Evolutionary conservation across 2,797 vertebrate genomes (phyloP), one percentile per base, ranked within the genome.

Genomic region (Coilia nasus): DNA sequence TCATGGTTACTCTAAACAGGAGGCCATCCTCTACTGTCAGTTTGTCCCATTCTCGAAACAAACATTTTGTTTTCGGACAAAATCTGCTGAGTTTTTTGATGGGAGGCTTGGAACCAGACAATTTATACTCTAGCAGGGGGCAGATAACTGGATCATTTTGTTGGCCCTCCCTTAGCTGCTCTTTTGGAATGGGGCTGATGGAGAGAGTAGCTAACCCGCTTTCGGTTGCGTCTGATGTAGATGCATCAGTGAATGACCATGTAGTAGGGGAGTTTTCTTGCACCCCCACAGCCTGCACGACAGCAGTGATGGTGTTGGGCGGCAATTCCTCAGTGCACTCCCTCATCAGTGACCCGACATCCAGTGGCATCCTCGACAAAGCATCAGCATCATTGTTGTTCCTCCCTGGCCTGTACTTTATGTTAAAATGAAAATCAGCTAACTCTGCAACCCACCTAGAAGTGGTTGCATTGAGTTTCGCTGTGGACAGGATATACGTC

Each of bases 351-450:
- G 47, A 17, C 60, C 82, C 83, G 0, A 60, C 59, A 28, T 90
- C 54, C 0, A 87, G 9, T 0, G 64, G 87, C 84, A 87, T 86
- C 54, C 87, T 83, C 0, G 82, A 88, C 2, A 88, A 31, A 50
- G 35, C 50, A 41, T 88, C 85, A 0, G 85, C 82, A 21, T 89
- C 85, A 71, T 7, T 19, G 2, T 90, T 88, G 1, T 82, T 81
- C 0, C 12, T 88, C 0, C 86, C 82, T 9, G 83, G 83, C 12
- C 75, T 80, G 25, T 88, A 87, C 1, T 84, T 86, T 0, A 89
- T 84, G 5, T 60, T 85, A 25, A 90, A 89, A n/a, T 87, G 44
- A 1, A 85, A 88, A 75, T 87, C 83, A 0, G 62, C 83, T 23
- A 87, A 64, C 21, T 88, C 82, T 35, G 87, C 85, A 25, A 87